Evolutionary conservation across 1,140 invertebrate species (phyloP).

Genomic region (Drosophila sp.): DNA sequence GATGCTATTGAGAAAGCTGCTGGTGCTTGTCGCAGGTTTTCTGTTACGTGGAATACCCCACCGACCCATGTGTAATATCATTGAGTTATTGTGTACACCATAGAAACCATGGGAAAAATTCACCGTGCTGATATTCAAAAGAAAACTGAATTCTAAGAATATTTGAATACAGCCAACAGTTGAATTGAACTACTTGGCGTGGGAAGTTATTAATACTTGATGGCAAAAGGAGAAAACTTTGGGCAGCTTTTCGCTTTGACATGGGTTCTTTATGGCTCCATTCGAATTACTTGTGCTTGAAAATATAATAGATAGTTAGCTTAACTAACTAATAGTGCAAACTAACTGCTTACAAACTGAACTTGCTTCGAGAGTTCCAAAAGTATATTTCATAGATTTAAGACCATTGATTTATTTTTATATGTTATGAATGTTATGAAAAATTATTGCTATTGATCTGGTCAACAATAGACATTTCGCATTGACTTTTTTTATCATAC

Average conservation of each 20-base stretch:
- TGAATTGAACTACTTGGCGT: conserved; percentile 2
- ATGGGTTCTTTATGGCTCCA: neutral
- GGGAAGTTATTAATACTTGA: conserved; percentile 7
- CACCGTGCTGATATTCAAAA: conserved; percentile 9
- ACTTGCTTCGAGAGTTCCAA: too few species aligned
- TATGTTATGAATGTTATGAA: too few species aligned
- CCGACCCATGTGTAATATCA: conserved; percentile 31
- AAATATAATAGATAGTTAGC: neutral
- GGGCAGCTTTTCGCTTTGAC: neutral
- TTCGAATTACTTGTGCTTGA: neutral
- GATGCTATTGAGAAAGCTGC: conserved; percentile 20
- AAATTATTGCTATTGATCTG: too few species aligned
- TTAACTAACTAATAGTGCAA: neutral
- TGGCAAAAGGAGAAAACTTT: neutral
- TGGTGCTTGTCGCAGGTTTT: conserved; percentile 10
- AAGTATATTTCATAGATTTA: too few species aligned
- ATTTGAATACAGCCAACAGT: neutral
- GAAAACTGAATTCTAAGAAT: conserved; percentile 9
- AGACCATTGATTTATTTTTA: too few species aligned
- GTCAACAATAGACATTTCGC: too few species aligned
- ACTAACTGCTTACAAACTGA: too few species aligned
- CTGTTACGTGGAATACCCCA: conserved; percentile 13
- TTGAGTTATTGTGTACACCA: conserved; percentile 15
- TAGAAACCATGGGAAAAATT: conserved; percentile 8
- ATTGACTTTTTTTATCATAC: too few species aligned